Conservation (phyloP, 53 echinoderm and acorn worm species). For the Antedon mediterranea region DNA sequence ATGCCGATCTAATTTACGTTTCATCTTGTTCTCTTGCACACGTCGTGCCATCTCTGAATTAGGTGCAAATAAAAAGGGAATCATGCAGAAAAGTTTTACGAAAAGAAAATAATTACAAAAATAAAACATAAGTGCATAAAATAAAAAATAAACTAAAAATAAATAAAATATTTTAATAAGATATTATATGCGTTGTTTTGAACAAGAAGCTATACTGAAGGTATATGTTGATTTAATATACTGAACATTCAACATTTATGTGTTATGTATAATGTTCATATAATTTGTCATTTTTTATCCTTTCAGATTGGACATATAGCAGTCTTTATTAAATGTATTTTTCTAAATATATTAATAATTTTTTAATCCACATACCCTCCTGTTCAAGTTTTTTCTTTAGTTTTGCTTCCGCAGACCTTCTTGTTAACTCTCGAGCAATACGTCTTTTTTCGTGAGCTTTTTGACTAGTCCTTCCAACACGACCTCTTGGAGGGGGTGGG, state of each 20-base stretch:
- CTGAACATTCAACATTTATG: too few species aligned
- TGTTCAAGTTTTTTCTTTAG: slow-evolving; percentile 73
- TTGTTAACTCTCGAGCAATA: slow-evolving; percentile 83
- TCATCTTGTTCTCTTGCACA: slow-evolving; percentile 73
- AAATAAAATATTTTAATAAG: background rate
- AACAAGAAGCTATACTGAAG: too few species aligned
- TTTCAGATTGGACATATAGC: too few species aligned
- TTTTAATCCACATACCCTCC: slow-evolving; percentile 42
- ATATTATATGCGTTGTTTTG: too few species aligned
- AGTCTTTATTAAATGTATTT: too few species aligned
- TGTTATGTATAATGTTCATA: too few species aligned
- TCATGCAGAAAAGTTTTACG: background rate
- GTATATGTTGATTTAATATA: too few species aligned
- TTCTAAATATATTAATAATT: too few species aligned
- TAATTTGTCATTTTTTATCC: too few species aligned
- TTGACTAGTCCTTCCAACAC: slow-evolving; percentile 11
- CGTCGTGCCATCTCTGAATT: slow-evolving; percentile 85
- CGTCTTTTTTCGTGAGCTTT: slow-evolving; percentile 70
- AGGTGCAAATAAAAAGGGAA: slow-evolving; percentile 2
- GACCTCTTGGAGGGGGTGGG: slow-evolving; percentile 46
- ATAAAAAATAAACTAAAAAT: background rate
- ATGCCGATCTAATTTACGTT: slow-evolving; percentile 86
- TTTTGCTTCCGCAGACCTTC: slow-evolving; percentile 67
- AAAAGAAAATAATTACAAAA: background rate
- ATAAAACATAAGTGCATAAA: background rate